phyloP scores from a whole-genome alignment of 2,113 vertebrate genomes.

The Vombatus ursinus region DNA sequence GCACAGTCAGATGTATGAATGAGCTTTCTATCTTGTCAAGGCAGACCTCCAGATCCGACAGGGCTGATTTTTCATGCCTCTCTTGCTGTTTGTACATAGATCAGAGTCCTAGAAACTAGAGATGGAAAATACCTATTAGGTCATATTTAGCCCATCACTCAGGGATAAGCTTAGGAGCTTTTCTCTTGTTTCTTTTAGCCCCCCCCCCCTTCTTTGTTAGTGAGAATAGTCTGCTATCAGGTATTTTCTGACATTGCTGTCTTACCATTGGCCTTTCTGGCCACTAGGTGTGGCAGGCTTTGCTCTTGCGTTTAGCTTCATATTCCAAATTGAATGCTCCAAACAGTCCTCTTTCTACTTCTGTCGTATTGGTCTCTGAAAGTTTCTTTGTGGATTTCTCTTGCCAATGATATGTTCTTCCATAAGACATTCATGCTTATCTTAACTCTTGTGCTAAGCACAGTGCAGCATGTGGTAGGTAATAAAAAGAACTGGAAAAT shows the following conservation, averaged over 20 bases:
- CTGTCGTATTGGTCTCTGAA: conserved; percentile 27
- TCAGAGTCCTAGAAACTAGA: conserved; percentile 60
- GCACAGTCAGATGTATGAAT: conserved; percentile 73
- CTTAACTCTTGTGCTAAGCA: not conserved
- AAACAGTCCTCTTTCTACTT: conserved; percentile 42
- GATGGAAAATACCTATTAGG: not conserved
- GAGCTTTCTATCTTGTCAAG: conserved; percentile 74
- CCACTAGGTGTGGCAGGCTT: conserved; percentile 51
- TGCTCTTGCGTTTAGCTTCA: conserved; percentile 59
- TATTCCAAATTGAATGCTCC: conserved; percentile 34
- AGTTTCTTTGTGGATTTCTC: conserved; percentile 45
- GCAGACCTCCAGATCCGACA: conserved; percentile 69
- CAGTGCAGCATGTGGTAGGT: conserved; percentile 22
- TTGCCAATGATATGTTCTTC: not conserved
- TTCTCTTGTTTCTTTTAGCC: conserved; percentile 60
- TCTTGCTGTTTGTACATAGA: conserved; percentile 46
- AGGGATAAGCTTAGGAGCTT: conserved; percentile 46
- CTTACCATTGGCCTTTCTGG: conserved; percentile 56
- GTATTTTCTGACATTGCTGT: conserved; percentile 56
- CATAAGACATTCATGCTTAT: not conserved
- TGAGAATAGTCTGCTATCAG: conserved; percentile 55
- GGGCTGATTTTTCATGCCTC: conserved; percentile 70
- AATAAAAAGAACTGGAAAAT: conserved; percentile 42
- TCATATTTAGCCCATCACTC: conserved; percentile 36
- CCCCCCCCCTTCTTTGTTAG: conserved; percentile 51